These are phyloP conservation scores for Mesochorus sp. DNA, from an alignment of 2,888 invertebrate genomes.

Conservation along the genomic window DNA sequence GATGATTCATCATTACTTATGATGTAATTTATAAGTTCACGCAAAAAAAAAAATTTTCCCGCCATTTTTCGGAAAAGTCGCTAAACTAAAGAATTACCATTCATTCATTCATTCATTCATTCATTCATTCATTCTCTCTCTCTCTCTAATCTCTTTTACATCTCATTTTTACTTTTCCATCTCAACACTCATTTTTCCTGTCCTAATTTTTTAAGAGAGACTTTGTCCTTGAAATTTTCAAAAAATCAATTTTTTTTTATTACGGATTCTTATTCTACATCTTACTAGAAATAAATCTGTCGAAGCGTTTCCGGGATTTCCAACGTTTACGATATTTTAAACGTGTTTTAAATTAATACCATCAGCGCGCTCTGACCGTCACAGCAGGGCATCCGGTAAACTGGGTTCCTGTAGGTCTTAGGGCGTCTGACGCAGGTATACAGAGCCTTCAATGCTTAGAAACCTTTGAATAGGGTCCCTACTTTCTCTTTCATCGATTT, in stretches of 20 bases:
- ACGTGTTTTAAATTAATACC: not conserved
- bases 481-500: slow-evolving; percentile 6
- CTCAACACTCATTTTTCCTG: too few species aligned
- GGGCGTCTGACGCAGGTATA: slow-evolving; percentile 17
- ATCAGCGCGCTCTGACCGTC: not conserved
- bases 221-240: not conserved
- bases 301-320: not conserved
- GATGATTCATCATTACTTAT: too few species aligned
- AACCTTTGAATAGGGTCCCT: slow-evolving; percentile 21
- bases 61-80: too few species aligned
- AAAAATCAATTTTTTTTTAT: not conserved
- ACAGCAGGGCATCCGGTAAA: not conserved
- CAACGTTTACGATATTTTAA: not conserved
- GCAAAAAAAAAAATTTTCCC: too few species aligned
- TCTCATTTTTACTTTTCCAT: too few species aligned
- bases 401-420: slow-evolving; percentile 7
- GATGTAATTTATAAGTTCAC: too few species aligned
- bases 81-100: too few species aligned
- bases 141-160: too few species aligned
- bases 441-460: slow-evolving; percentile 16
- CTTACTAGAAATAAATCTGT: not conserved
- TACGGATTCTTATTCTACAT: not conserved
- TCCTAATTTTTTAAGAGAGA: not conserved
- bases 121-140: too few species aligned
- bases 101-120: too few species aligned